phyloP scores from a whole-genome alignment of 2,797 vertebrate genomes.

The Anomalospiza imberbis region DNA sequence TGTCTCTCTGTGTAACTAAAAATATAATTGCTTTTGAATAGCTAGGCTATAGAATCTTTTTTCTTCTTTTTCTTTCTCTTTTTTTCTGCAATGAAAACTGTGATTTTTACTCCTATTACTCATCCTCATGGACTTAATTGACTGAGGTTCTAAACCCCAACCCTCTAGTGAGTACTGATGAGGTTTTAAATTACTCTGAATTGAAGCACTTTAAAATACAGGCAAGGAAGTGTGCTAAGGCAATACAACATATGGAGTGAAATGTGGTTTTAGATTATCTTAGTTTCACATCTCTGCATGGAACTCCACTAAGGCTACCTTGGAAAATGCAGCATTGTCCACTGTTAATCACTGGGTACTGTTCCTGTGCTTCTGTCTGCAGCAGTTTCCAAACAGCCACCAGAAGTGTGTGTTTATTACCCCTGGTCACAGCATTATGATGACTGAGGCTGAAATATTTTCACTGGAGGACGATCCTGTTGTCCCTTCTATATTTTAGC shows the following conservation, averaged over 20 bases:
- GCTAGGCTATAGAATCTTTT: slow-evolving; percentile 39
- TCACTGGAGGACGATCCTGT: background rate
- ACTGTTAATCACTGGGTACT: background rate
- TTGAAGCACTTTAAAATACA: slow-evolving; percentile 45
- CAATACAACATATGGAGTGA: background rate
- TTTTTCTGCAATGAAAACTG: slow-evolving; percentile 30
- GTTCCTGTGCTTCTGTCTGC: background rate
- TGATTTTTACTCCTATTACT: slow-evolving; percentile 62
- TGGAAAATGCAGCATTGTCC: background rate
- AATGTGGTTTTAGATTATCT: slow-evolving; percentile 2
- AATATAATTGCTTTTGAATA: slow-evolving; percentile 71
- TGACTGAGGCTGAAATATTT: background rate
- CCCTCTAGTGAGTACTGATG: slow-evolving; percentile 48
- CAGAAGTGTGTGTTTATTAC: background rate
- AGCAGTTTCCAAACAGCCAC: background rate
- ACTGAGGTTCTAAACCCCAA: slow-evolving; percentile 63
- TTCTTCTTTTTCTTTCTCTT: slow-evolving; percentile 6
- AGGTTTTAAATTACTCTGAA: slow-evolving; percentile 60
- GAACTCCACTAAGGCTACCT: background rate
- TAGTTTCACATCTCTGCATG: background rate
- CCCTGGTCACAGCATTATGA: background rate
- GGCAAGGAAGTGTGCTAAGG: slow-evolving; percentile 15
- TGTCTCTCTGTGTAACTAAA: slow-evolving; percentile 67
- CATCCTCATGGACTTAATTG: slow-evolving; percentile 59
- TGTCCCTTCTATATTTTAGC: background rate